Evolutionary conservation across 1,140 invertebrate species (phyloP).

Genomic region (Drosophila littoralis): DNA sequence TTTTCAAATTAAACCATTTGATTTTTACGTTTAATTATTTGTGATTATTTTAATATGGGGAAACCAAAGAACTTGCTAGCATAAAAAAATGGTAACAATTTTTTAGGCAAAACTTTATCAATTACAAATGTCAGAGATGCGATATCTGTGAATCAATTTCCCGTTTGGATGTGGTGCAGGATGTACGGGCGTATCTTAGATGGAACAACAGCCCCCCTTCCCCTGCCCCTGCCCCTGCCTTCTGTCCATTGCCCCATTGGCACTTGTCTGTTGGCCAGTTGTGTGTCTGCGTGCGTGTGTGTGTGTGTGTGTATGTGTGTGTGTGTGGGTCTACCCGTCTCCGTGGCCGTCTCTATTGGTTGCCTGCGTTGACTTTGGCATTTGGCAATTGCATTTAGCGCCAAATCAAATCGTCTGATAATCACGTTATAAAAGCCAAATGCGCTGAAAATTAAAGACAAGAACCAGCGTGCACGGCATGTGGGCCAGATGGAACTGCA

Average conservation of each 20-base stretch:
- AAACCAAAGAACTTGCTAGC: no score
- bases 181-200: background rate
- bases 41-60: no score
- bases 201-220: background rate
- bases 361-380: slow-evolving; percentile 70
- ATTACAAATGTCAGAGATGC: slow-evolving; percentile 1
- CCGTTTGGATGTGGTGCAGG: background rate
- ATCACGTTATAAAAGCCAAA: slow-evolving; percentile 84
- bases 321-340: background rate
- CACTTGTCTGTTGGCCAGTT: slow-evolving; percentile 6
- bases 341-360: slow-evolving; percentile 17
- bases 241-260: slow-evolving; percentile 1
- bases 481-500: slow-evolving; percentile 28
- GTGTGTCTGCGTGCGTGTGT: background rate
- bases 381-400: slow-evolving; percentile 83
- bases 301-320: background rate
- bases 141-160: background rate
- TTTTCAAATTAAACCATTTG: no score
- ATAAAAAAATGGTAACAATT: no score
- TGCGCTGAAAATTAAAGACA: slow-evolving; percentile 77
- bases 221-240: no score
- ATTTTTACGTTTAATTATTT: no score
- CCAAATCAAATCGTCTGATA: slow-evolving; percentile 84
- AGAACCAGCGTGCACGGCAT: slow-evolving; percentile 54
- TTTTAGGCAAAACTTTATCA: background rate